These are phyloP conservation scores for Scomber scombrus DNA, from an alignment of 2,113 vertebrate species.

Conservation along the genomic window DNA sequence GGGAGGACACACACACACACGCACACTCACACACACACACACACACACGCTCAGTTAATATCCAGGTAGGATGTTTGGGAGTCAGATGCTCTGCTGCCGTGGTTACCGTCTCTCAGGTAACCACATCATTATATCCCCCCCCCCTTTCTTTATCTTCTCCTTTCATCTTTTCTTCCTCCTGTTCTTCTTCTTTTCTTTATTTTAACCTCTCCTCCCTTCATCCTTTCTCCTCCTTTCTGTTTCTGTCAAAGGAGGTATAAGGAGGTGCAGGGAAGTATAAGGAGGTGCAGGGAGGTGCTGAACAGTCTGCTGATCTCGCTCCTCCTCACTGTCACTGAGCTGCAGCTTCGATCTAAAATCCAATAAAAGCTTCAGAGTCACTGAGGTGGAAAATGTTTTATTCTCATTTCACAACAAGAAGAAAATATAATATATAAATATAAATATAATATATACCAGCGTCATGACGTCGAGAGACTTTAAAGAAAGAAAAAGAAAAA, in stretches of 20 bases:
- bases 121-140: constrained; percentile 6
- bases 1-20: too few relatives aligned
- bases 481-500: too few relatives aligned
- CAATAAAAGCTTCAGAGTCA: constrained; percentile 1
- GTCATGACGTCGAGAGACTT: too few relatives aligned
- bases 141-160: not conserved
- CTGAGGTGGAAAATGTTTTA: not conserved
- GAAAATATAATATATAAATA: constrained; percentile 14
- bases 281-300: too few relatives aligned
- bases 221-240: not conserved
- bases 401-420: constrained; percentile 27
- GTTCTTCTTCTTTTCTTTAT: not conserved
- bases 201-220: not conserved
- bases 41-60: constrained; percentile 5
- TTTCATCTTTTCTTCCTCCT: not conserved
- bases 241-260: not conserved
- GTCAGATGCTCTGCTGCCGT: constrained; percentile 45
- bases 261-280: too few relatives aligned
- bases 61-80: constrained; percentile 53
- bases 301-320: too few relatives aligned
- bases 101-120: constrained; percentile 52
- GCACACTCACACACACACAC: not conserved
- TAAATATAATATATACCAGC: too few relatives aligned
- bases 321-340: not conserved
- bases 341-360: not conserved